These are phyloP conservation scores for Adineta ricciae DNA, from an alignment of 2,888 invertebrate species.

Conservation along the genomic window DNA sequence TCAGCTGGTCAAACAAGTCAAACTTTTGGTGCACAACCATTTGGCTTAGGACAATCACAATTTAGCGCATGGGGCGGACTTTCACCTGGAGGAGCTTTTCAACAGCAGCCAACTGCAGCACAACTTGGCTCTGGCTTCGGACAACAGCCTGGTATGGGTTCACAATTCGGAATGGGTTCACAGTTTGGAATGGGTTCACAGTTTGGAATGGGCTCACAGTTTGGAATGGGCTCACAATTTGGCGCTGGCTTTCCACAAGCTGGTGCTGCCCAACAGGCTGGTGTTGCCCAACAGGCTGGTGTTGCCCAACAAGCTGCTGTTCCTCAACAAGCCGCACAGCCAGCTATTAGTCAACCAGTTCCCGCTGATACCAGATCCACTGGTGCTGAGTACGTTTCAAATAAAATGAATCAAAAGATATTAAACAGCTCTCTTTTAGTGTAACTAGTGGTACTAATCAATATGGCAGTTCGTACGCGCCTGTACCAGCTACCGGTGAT, in stretches of 20 bases:
- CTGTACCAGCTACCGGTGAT: neutral
- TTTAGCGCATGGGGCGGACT: too few species aligned
- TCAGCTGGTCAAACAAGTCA: neutral
- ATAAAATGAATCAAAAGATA: neutral
- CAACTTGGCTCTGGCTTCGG: neutral
- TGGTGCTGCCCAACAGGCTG: too few species aligned
- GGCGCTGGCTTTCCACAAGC: too few species aligned
- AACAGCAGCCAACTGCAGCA: neutral
- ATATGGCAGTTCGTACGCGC: too few species aligned
- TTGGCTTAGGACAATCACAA: neutral
- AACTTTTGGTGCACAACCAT: neutral
- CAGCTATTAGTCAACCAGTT: neutral
- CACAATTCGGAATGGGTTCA: neutral
- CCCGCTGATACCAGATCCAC: neutral
- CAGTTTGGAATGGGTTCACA: neutral
- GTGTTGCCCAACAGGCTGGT: too few species aligned
- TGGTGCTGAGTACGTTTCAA: neutral
- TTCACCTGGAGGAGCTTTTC: too few species aligned
- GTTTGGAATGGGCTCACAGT: neutral
- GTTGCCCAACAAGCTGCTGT: too few species aligned
- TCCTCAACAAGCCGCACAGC: neutral
- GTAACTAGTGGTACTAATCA: too few species aligned
- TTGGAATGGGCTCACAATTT: too few species aligned
- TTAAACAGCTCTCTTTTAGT: too few species aligned
- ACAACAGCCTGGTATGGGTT: neutral